Evolutionary conservation across 2,797 vertebrate genomes (phyloP).

Genomic region (Enteromius anoplus): DNA sequence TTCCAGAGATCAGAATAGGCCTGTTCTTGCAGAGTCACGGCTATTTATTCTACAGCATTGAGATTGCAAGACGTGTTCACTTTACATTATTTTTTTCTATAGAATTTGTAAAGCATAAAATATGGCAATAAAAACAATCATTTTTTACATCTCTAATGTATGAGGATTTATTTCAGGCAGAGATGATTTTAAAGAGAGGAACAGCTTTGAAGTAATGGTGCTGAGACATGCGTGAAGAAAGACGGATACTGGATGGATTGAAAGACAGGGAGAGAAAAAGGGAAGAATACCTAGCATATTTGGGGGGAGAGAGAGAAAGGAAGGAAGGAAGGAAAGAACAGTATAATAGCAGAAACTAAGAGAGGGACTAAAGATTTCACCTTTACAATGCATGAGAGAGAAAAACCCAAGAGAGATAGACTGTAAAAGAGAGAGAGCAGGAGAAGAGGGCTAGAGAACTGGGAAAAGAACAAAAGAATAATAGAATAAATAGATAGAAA

Average conservation of each 20-base stretch:
- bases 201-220: slow-evolving; percentile 41
- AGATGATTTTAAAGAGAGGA: slow-evolving; percentile 39
- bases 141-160: not conserved
- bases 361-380: slow-evolving; percentile 65
- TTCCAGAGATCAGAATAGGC: not conserved
- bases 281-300: slow-evolving; percentile 1
- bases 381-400: slow-evolving; percentile 63
- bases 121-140: not conserved
- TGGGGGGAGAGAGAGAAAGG: slow-evolving; percentile 29
- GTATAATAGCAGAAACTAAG: slow-evolving; percentile 43
- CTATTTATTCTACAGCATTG: not conserved
- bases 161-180: not conserved
- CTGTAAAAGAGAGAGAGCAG: slow-evolving; percentile 56
- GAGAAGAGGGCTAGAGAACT: slow-evolving; percentile 5
- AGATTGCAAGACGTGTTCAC: not conserved
- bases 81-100: not conserved
- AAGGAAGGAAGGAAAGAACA: slow-evolving; percentile 36
- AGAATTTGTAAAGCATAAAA: not conserved
- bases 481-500: not conserved
- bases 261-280: slow-evolving; percentile 39
- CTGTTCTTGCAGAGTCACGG: not conserved
- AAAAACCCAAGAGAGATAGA: slow-evolving; percentile 8
- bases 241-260: slow-evolving; percentile 13
- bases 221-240: slow-evolving; percentile 19
- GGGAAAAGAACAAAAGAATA: slow-evolving; percentile 8